Base-by-base conservation (phyloP, 2,113 vertebrate genomes). In the Halcyon malimbica region DNA sequence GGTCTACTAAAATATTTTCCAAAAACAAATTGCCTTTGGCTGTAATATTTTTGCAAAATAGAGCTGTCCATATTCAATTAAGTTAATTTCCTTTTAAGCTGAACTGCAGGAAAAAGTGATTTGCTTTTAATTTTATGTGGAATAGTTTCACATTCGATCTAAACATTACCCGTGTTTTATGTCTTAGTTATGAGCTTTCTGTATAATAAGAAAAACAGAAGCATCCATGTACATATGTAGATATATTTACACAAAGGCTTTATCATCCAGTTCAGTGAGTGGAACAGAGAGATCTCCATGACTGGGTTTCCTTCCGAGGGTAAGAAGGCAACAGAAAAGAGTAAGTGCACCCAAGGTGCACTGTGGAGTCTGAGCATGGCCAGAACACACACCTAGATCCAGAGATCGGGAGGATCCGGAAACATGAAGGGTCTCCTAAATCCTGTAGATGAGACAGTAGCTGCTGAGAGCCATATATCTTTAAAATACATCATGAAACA, bases 41-140 rank as follows among this genome's bases (percentile, higher is more conserved):
- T 82, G 25, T 54, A 95, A 91, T 92, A 87, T 94, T 96, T 96
- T 96, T 96, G 70, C 70, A 90, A 93, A 96, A 96, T 94, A 94
- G 91, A 96, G 14, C 83, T 88, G 42, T 86, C 88, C 80, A 56
- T 84, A 91, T 93, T 95, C 92, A 96, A 97, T 97, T 96, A 69
- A 78, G 73, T 88, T 97, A 41, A 95, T 96, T 96, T 90, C 54
- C 54, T 96, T 95, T 81, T 87, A 96, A 88, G 90, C 41, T 12
- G 1, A 94, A 94, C 46, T 89, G 46, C 28, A 6, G 25, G 46
- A 26, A 51, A 77, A 88, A 92, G 53, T 69, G 13, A 92, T 87
- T 83, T 94, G 39, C 29, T 87, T 91, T 93, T 93, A 71, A 94
- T 89, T 93, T 97, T 73, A n/a, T 71, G 56, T 89, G 53, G 33